A percentile compares a stretch with the other conserved stretches of the same genome.
phyloP scores from a whole-genome alignment of 2,888 invertebrate genomes.

The Polia nebulosa region DNA sequence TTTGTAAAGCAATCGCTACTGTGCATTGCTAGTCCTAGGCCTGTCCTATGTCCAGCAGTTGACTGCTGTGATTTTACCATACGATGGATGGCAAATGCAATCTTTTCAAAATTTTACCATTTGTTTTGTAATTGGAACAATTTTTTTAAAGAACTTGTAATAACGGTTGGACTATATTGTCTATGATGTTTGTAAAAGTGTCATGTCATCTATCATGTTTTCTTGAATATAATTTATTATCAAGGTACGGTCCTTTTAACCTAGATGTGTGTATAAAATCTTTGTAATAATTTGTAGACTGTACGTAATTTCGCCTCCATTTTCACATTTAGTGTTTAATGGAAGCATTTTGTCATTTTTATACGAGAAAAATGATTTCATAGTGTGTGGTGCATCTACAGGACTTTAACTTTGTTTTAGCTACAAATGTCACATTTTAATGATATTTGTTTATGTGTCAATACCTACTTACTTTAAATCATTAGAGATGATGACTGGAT shows the following conservation, averaged over 20 bases:
- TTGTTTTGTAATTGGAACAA: too few relatives aligned
- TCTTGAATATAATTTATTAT: neutral
- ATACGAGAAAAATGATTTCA: slow-evolving; percentile 33
- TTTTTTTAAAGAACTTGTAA: too few relatives aligned
- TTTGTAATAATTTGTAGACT: slow-evolving; percentile 5
- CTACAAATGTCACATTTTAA: too few relatives aligned
- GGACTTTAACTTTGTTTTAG: slow-evolving; percentile 28
- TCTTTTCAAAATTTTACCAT: too few relatives aligned
- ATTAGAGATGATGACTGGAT: too few relatives aligned
- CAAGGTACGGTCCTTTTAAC: neutral
- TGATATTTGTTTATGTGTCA: neutral
- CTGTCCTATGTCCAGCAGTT: neutral
- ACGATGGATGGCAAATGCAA: too few relatives aligned
- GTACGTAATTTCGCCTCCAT: slow-evolving; percentile 41
- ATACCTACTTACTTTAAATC: too few relatives aligned
- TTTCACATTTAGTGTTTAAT: slow-evolving; percentile 28
- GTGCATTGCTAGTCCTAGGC: neutral
- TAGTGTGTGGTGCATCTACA: slow-evolving; percentile 23
- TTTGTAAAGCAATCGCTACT: neutral
- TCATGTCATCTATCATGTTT: slow-evolving; percentile 2
- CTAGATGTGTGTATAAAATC: slow-evolving; percentile 7
- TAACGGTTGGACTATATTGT: too few relatives aligned
- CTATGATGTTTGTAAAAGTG: neutral
- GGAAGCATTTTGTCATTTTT: slow-evolving; percentile 52
- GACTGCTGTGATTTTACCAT: too few relatives aligned